These are phyloP conservation scores for Trichonephila clavipes DNA, from an alignment of 1,140 invertebrate genomes.

Conservation along the genomic window DNA sequence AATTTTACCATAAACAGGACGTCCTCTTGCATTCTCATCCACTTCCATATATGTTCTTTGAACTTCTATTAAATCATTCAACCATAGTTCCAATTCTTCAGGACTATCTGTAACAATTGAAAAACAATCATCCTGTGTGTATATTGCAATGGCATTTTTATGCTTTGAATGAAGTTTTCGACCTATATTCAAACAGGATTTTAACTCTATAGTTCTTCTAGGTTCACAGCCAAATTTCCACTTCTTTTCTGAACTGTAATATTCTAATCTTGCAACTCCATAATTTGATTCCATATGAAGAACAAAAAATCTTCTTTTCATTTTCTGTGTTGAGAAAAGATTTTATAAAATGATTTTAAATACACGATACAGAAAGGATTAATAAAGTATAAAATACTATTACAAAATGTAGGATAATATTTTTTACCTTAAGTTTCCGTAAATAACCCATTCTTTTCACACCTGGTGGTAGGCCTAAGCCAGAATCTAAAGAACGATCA, in stretches of 20 bases:
- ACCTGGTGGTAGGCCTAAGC: constrained; percentile 76
- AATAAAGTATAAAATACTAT: too few species aligned
- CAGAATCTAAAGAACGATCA: constrained; percentile 10
- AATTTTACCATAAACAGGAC: constrained; percentile 79
- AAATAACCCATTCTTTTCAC: constrained; percentile 79
- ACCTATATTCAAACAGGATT: constrained; percentile 93
- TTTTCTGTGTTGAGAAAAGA: constrained; percentile 83
- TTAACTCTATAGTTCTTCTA: constrained; percentile 89
- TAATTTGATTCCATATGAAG: constrained; percentile 84
- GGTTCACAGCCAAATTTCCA: constrained; percentile 87
- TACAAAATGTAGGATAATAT: not conserved
- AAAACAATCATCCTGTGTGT: constrained; percentile 93
- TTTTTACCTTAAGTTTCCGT: constrained; percentile 80
- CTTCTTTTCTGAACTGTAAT: constrained; percentile 96
- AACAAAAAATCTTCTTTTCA: constrained; percentile 94
- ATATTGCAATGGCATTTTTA: constrained; percentile 92
- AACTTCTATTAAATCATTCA: constrained; percentile 87
- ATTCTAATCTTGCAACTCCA: constrained; percentile 90
- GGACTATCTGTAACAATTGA: constrained; percentile 90
- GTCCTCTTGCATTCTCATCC: constrained; percentile 83
- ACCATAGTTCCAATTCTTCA: constrained; percentile 90
- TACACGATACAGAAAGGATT: not conserved
- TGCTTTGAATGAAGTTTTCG: constrained; percentile 89
- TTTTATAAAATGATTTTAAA: constrained; percentile 73
- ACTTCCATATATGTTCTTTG: constrained; percentile 84